Base-by-base conservation (phyloP, 2,888 invertebrate genomes). In the Heliconius charithonia region DNA sequence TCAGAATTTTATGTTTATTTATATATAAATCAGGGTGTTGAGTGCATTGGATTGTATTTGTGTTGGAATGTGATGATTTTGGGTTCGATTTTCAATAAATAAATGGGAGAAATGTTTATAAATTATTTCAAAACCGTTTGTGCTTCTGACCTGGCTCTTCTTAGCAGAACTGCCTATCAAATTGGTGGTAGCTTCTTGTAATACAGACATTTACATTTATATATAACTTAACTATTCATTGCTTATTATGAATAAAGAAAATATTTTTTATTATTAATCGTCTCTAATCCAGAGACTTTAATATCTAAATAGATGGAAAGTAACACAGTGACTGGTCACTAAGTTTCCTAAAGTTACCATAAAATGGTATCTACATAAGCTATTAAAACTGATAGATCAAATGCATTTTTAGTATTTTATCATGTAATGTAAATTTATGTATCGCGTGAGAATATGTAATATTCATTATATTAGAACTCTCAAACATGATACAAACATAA, bases 401-500 rank as follows among this genome's bases (percentile, higher is more conserved):
- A 27, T 12, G 12, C 32, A 37, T 13, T 9, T 66, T 32, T 37
- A 37, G 13, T 67, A 1, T 69, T 45, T 25, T 27, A 63, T 16
- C 63, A 16, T 69, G n/a, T 69, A 4, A 69, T 25, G 9, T 6
- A 69, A 69, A 25, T 41, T 29, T n/a, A 0, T 25, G 16, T 25
- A 69, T 69, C 45, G 69, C 69, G 69, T 69, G 69, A 69, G 25
- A 41, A 69, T 69, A 41, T 41, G 45, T 45, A 41, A 69, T 45
- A 41, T 45, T 69, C 1, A 37, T 37, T 9, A 37, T 10, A 37
- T 37, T 37, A 37, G 37, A 10, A 37, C 10, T 37, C 37, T 37
- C 37, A 25, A 25, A 63, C 25, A 63, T 13, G 62, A 63, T 25
- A 25, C 13, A 13, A 63, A 3, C 62, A 63, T 16, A 16, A 27